Evolutionary conservation across 2,113 vertebrate species (phyloP).

Genomic region (Peromyscus maniculatus): DNA sequence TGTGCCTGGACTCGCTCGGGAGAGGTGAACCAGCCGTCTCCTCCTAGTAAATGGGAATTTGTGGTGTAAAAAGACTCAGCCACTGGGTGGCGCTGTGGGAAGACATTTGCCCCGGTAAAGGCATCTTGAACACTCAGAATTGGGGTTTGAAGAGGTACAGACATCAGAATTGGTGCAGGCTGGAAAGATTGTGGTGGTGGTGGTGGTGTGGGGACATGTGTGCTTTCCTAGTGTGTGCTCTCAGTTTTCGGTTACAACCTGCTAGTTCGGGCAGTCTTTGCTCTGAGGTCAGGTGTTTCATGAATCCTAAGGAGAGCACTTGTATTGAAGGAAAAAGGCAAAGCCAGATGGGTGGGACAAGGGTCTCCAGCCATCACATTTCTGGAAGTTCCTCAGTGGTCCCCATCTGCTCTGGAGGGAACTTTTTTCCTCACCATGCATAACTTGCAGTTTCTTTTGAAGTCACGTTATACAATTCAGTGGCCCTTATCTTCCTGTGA

Average conservation of each 20-base stretch:
- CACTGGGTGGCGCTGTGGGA: constrained; percentile 78
- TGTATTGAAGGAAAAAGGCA: neutral
- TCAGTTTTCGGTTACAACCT: neutral
- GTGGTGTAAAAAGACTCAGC: neutral
- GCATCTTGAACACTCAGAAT: neutral
- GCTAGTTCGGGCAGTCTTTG: neutral
- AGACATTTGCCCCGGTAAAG: neutral
- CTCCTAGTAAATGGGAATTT: neutral
- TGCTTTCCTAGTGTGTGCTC: neutral
- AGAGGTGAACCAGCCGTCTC: neutral
- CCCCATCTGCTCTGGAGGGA: neutral
- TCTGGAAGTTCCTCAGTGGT: neutral
- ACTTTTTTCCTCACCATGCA: neutral
- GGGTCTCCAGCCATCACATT: neutral
- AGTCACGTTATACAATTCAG: neutral
- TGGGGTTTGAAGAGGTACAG: neutral
- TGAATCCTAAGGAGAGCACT: neutral
- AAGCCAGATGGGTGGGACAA: neutral
- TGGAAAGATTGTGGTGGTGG: neutral
- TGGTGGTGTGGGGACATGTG: no score
- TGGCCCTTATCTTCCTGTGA: neutral
- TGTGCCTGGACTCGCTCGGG: neutral
- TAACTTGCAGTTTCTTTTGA: neutral
- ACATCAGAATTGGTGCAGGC: neutral
- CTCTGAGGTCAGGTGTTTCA: neutral